These are phyloP conservation scores for Moxostoma hubbsi DNA, from an alignment of 2,797 vertebrate species.

Conservation along the genomic window DNA sequence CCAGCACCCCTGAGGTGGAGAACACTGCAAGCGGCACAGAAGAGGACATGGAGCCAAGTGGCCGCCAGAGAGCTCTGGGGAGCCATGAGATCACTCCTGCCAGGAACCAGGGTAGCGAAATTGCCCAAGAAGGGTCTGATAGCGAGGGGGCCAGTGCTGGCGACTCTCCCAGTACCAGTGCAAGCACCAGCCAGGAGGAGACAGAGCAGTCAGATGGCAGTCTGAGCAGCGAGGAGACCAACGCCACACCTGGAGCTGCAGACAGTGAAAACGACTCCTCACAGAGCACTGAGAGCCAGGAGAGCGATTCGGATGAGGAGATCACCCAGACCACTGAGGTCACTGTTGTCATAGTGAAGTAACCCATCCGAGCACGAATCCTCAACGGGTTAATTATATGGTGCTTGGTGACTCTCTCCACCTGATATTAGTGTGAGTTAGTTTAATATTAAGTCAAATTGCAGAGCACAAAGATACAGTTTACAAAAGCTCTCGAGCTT, in stretches of 20 bases:
- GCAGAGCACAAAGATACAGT: constrained; percentile 32
- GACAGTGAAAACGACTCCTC: constrained; percentile 68
- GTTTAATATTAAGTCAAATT: not conserved
- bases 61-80: constrained; percentile 47
- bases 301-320: constrained; percentile 64
- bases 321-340: constrained; percentile 47
- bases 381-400: constrained; percentile 20
- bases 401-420: constrained; percentile 50
- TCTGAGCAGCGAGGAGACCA: constrained; percentile 78
- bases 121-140: not conserved
- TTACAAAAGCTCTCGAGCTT: constrained; percentile 46
- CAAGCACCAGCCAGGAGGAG: constrained; percentile 65
- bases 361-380: constrained; percentile 36
- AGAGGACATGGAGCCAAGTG: no score
- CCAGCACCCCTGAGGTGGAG: constrained; percentile 78
- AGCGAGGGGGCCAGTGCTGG: constrained; percentile 52
- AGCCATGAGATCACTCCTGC: not conserved
- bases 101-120: not conserved
- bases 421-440: constrained; percentile 26
- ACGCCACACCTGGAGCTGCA: constrained; percentile 68
- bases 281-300: constrained; percentile 71
- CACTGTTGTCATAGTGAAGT: constrained; percentile 75
- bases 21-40: no score
- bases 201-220: constrained; percentile 63
- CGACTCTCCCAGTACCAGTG: constrained; percentile 55